Evolutionary conservation across 2,797 vertebrate species (phyloP).

Genomic region (Siniperca undulata): DNA sequence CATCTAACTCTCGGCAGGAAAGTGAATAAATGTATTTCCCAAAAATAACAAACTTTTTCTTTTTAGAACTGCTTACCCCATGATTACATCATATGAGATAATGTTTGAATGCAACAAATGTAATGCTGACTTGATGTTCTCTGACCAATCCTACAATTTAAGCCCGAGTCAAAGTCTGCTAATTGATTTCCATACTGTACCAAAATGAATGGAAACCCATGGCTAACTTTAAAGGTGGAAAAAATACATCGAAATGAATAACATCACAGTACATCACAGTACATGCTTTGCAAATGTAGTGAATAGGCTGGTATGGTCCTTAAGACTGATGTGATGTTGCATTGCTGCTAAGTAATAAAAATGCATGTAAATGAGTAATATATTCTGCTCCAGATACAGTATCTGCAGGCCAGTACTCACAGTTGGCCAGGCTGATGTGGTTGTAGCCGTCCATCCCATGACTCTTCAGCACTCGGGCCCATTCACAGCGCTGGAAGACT

Average conservation of each 20-base stretch:
- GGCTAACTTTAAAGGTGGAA: background rate
- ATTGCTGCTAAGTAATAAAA: background rate
- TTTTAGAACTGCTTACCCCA: background rate
- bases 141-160: background rate
- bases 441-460: slow-evolving; percentile 73
- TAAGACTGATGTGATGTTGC: background rate
- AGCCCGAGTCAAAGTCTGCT: background rate
- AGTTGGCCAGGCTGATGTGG: slow-evolving; percentile 76
- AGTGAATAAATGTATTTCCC: too few relatives aligned
- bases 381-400: background rate
- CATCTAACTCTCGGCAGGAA: too few relatives aligned
- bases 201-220: background rate
- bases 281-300: background rate
- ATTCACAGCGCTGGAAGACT: slow-evolving; percentile 73
- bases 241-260: background rate
- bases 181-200: background rate
- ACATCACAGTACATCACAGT: background rate
- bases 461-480: slow-evolving; percentile 66
- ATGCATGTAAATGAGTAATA: background rate
- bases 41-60: too few relatives aligned
- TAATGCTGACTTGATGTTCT: background rate
- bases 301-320: background rate
- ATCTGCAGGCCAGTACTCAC: slow-evolving; percentile 66
- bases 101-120: background rate
- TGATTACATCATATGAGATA: background rate